These are phyloP conservation scores for Brachypalpus laphriformis DNA, from an alignment of 2,888 invertebrate species.

Conservation along the genomic window DNA sequence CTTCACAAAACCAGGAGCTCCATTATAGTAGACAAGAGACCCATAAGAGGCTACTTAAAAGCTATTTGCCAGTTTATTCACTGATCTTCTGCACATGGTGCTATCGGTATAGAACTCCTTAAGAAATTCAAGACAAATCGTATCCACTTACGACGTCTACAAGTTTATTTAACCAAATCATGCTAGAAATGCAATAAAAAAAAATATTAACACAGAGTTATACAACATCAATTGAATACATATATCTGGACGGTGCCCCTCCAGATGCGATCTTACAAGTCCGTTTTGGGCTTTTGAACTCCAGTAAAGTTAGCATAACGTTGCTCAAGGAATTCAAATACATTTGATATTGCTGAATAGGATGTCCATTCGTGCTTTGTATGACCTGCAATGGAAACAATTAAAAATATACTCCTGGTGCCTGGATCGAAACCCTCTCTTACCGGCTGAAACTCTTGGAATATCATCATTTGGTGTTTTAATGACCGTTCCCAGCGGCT, in stretches of 20 bases:
- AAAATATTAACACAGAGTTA: not conserved
- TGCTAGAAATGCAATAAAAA: not conserved
- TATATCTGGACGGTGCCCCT: constrained; percentile 1
- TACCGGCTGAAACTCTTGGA: constrained; percentile 86
- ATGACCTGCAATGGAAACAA: constrained; percentile 83
- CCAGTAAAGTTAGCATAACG: constrained; percentile 32
- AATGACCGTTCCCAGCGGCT: constrained; percentile 84
- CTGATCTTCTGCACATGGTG: no score
- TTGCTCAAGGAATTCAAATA: constrained; percentile 85
- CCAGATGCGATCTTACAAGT: constrained; percentile 31
- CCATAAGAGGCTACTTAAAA: no score
- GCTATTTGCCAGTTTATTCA: no score
- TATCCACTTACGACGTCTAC: not conserved
- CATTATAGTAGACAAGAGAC: no score
- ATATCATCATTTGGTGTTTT: constrained; percentile 84
- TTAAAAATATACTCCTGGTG: not conserved
- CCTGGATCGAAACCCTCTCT: not conserved
- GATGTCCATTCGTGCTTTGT: constrained; percentile 89
- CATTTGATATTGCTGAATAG: constrained; percentile 86
- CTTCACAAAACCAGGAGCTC: no score
- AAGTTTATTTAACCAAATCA: constrained; percentile 25
- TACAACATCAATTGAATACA: not conserved
- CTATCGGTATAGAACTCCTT: no score
- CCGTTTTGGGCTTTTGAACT: constrained; percentile 43
- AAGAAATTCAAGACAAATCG: no score